phyloP scores from a whole-genome alignment of 64 coral and sea anemone genomes.

The Montipora capricornis region DNA sequence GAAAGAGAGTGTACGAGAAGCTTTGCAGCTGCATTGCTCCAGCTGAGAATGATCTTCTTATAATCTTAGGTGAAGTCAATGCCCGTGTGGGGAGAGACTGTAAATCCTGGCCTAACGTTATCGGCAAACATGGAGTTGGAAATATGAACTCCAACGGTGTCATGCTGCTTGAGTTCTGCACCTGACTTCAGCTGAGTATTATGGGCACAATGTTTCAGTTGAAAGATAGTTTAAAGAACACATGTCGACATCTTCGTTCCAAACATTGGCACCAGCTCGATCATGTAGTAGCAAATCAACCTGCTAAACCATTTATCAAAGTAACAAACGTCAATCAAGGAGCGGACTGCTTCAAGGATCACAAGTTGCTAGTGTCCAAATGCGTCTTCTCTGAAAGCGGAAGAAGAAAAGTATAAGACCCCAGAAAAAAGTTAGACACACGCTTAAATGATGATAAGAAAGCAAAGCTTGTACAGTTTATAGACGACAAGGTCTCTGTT shows the following conservation, averaged over 20 bases:
- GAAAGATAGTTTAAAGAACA: conserved; percentile 53
- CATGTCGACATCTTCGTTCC: conserved; percentile 1
- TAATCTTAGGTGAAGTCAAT: too few relatives aligned
- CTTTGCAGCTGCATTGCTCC: too few relatives aligned
- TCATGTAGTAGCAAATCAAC: conserved; percentile 30
- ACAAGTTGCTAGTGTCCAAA: conserved; percentile 42
- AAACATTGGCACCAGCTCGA: conserved; percentile 44
- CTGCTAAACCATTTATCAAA: conserved; percentile 45
- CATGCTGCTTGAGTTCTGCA: conserved; percentile 34
- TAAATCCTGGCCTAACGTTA: background rate
- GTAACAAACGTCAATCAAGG: conserved; percentile 29
- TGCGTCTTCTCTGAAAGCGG: conserved; percentile 1
- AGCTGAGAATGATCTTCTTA: too few relatives aligned
- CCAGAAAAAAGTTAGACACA: too few relatives aligned
- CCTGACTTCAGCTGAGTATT: conserved; percentile 11
- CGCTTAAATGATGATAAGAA: too few relatives aligned
- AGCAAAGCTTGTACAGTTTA: too few relatives aligned
- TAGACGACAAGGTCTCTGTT: too few relatives aligned
- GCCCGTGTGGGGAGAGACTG: too few relatives aligned
- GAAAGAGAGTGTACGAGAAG: conserved; percentile 12
- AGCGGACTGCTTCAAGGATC: conserved; percentile 48
- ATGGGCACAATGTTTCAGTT: conserved; percentile 38
- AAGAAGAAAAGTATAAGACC: too few relatives aligned
- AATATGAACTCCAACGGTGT: conserved; percentile 28
- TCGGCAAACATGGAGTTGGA: background rate